Percentiles rank a stretch among this genome's conserved stretches.
Evolutionary conservation across 30 jellyfish, hydroid and myxozoan species (phyloP).

Genomic region (Chrysaora quinquecirrha): DNA sequence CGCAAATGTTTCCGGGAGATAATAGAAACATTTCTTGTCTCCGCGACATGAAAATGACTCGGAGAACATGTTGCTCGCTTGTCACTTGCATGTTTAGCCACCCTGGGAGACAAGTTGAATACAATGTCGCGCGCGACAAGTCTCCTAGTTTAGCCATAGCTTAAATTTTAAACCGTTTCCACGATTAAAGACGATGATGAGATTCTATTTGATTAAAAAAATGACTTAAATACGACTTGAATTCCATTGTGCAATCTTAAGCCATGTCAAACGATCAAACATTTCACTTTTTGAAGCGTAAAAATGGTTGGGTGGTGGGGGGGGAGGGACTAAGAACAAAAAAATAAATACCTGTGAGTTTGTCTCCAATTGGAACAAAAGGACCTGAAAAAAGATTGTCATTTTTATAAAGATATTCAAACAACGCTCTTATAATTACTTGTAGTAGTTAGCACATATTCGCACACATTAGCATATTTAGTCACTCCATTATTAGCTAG

Average conservation of each 20-base stretch:
- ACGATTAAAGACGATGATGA: not conserved
- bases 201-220: not conserved
- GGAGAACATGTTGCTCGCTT: too few relatives aligned
- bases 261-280: not conserved
- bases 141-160: too few relatives aligned
- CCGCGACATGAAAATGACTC: too few relatives aligned
- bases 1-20: too few relatives aligned
- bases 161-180: not conserved
- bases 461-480: too few relatives aligned
- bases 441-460: not conserved
- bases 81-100: too few relatives aligned
- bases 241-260: not conserved
- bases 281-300: not conserved
- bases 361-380: not conserved
- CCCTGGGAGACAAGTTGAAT: too few relatives aligned
- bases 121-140: too few relatives aligned
- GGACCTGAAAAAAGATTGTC: not conserved
- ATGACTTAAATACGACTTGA: not conserved
- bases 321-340: not conserved
- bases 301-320: not conserved
- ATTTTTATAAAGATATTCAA: too few relatives aligned
- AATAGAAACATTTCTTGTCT: too few relatives aligned
- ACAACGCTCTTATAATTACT: too few relatives aligned
- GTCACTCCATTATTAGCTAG: too few relatives aligned
- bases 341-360: not conserved